These are phyloP conservation scores for Dasyornis broadbenti DNA, from an alignment of 2,113 vertebrate genomes.

Conservation along the genomic window DNA sequence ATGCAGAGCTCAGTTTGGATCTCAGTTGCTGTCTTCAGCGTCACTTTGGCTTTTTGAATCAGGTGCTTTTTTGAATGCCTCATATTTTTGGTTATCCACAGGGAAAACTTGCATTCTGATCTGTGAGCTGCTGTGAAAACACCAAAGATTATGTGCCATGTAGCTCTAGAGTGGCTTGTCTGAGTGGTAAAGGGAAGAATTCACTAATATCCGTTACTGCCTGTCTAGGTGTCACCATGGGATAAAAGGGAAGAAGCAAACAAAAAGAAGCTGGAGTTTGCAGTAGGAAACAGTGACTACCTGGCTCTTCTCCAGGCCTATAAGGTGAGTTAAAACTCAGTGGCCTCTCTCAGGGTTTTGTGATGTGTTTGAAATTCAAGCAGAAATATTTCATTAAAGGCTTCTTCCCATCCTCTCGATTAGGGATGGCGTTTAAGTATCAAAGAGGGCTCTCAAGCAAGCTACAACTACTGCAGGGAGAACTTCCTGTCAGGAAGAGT, in stretches of 20 bases:
- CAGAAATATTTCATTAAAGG: neutral
- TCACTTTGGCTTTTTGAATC: neutral
- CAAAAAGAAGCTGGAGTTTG: slow-evolving; percentile 88
- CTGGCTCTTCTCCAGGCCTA: slow-evolving; percentile 91
- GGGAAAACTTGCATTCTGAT: neutral
- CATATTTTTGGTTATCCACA: neutral
- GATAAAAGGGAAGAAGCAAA: slow-evolving; percentile 94
- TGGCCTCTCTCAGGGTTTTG: neutral
- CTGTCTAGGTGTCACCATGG: slow-evolving; percentile 87
- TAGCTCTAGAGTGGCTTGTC: neutral
- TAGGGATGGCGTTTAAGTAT: slow-evolving; percentile 87
- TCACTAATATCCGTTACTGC: neutral
- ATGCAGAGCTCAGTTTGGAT: neutral
- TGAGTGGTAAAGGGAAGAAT: neutral
- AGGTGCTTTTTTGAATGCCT: neutral
- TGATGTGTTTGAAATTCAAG: neutral
- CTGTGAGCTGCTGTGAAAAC: neutral
- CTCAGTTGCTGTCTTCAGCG: neutral
- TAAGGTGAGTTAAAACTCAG: slow-evolving; percentile 73
- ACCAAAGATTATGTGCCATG: neutral
- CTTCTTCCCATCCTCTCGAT: neutral
- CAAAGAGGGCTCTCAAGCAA: slow-evolving; percentile 76
- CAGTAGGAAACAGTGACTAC: slow-evolving; percentile 90
- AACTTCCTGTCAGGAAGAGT: slow-evolving; percentile 91
- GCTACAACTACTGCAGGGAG: slow-evolving; percentile 86